These are phyloP conservation scores for Chironomus tentans DNA, from an alignment of 2,888 invertebrate genomes.

Conservation along the genomic window DNA sequence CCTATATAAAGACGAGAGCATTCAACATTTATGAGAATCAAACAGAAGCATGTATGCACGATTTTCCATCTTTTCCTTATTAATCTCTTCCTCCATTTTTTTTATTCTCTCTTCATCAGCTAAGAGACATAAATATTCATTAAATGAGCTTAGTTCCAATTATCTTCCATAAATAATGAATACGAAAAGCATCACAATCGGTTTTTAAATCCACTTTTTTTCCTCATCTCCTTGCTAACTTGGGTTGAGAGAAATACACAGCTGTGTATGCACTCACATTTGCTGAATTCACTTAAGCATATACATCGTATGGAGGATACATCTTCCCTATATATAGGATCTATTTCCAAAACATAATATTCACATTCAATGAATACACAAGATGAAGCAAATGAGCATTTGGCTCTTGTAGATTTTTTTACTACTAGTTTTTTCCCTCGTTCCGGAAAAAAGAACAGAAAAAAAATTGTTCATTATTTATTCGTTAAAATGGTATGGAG, in stretches of 20 bases:
- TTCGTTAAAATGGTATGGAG: too few relatives aligned
- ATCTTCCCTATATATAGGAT: too few relatives aligned
- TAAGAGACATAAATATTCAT: conserved; percentile 19
- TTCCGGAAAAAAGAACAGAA: too few relatives aligned
- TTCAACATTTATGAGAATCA: neutral
- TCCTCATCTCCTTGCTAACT: too few relatives aligned
- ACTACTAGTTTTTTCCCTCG: too few relatives aligned
- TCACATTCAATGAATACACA: too few relatives aligned
- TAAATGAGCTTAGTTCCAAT: conserved; percentile 13
- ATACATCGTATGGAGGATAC: too few relatives aligned
- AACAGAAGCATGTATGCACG: neutral
- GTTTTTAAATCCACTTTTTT: neutral
- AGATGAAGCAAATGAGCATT: too few relatives aligned
- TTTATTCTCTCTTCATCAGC: neutral
- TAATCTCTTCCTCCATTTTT: neutral
- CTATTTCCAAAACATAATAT: too few relatives aligned
- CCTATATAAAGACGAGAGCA: neutral
- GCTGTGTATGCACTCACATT: neutral
- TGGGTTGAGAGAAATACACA: neutral
- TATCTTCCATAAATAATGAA: neutral
- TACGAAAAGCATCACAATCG: neutral
- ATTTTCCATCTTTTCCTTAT: neutral
- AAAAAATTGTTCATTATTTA: too few relatives aligned
- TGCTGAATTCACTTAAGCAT: too few relatives aligned
- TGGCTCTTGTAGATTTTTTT: too few relatives aligned